These are phyloP conservation scores for Delphinus delphis DNA, from an alignment of 2,113 vertebrate genomes.

Conservation along the genomic window DNA sequence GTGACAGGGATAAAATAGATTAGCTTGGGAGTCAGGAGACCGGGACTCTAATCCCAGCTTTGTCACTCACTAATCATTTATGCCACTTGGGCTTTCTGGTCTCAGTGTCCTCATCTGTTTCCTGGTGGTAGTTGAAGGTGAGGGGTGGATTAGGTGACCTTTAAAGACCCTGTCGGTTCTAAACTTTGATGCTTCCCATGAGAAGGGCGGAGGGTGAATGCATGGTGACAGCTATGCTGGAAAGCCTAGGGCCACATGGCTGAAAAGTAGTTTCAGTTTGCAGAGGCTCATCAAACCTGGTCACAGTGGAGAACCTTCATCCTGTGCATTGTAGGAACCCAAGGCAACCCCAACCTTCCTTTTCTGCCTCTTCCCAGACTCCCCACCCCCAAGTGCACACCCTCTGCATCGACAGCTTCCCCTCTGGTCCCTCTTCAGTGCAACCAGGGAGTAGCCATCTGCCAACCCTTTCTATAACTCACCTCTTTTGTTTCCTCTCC, in stretches of 20 bases:
- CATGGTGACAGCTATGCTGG: not conserved
- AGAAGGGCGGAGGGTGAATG: not conserved
- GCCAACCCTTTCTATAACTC: not conserved
- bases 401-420: not conserved
- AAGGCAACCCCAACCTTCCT: not conserved
- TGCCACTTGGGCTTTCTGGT: not conserved
- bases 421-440: not conserved
- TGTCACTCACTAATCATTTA: not conserved
- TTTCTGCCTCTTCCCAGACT: not conserved
- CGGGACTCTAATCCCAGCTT: not conserved
- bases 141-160: not conserved
- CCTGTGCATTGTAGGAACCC: not conserved
- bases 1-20: not conserved
- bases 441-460: not conserved
- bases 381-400: not conserved
- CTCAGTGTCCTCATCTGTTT: not conserved
- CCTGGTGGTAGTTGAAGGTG: not conserved
- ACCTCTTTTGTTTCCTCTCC: not conserved
- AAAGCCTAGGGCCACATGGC: not conserved
- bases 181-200: not conserved
- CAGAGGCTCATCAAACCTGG: not conserved
- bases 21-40: not conserved
- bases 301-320: not conserved
- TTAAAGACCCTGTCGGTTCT: not conserved
- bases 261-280: slow-evolving; percentile 2